Conservation (phyloP, 2,113 vertebrate species). For the Rhinolophus ferrumequinum region DNA sequence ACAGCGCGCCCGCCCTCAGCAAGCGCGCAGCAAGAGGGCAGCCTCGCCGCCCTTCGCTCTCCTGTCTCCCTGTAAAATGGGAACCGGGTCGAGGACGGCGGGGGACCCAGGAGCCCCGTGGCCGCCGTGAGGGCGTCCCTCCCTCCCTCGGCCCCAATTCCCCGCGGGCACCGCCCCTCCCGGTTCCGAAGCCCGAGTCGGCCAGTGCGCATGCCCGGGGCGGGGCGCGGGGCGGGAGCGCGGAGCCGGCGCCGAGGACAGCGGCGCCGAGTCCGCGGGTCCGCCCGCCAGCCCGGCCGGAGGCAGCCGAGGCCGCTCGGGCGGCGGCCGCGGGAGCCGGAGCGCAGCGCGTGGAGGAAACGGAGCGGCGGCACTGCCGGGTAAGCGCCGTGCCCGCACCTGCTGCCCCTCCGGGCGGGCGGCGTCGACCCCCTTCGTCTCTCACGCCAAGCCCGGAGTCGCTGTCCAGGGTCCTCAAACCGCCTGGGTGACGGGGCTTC, state of each 20-base stretch:
- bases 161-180: constrained; percentile 60
- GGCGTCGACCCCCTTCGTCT: not conserved
- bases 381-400: constrained; percentile 55
- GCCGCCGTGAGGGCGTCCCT: not conserved
- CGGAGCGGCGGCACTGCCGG: not conserved
- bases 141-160: rapidly evolving
- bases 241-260: constrained; percentile 10
- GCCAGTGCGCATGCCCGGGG: constrained; percentile 54
- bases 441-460: not conserved
- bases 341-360: not conserved
- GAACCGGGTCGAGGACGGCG: not conserved
- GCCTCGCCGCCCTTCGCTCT: not conserved
- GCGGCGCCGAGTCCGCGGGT: constrained; percentile 54
- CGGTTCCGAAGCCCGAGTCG: not conserved
- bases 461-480: constrained; percentile 65
- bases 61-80: not conserved
- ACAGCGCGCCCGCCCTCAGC: not conserved
- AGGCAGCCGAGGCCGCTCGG: constrained; percentile 48
- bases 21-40: not conserved
- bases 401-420: not conserved
- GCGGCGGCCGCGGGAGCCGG: not conserved
- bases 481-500: not conserved
- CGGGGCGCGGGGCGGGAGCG: constrained; percentile 59
- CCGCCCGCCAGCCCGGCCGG: constrained; percentile 50
- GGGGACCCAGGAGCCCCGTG: not conserved